phyloP scores from a whole-genome alignment of 2,797 vertebrate species.

The Tympanoctomys barrerae region DNA sequence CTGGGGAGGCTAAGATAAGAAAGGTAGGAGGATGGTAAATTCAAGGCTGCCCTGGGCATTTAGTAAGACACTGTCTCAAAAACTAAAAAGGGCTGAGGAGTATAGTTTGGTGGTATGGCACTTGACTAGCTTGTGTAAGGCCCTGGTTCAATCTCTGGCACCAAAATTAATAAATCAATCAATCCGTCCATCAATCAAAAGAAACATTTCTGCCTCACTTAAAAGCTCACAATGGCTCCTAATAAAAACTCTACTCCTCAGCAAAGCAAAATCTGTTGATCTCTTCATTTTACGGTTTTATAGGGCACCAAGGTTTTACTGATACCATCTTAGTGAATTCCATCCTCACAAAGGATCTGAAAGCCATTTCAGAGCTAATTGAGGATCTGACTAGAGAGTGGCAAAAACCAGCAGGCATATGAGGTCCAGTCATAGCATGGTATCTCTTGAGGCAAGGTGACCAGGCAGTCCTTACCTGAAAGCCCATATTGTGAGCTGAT shows the following conservation, averaged over 20 bases:
- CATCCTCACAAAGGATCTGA: slow-evolving; percentile 19
- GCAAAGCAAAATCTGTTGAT: slow-evolving; percentile 15
- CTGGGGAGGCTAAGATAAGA: not conserved
- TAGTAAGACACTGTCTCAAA: not conserved
- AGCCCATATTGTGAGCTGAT: not conserved
- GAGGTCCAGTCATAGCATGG: not conserved
- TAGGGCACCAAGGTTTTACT: slow-evolving; percentile 15
- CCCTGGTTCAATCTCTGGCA: not conserved
- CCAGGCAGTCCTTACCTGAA: not conserved
- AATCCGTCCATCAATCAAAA: not conserved
- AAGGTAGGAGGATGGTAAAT: not conserved
- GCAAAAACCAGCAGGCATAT: not conserved
- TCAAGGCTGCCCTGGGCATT: not conserved
- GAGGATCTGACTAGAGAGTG: slow-evolving; percentile 15
- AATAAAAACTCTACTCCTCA: not conserved
- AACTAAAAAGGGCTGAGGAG: not conserved
- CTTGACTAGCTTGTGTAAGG: not conserved
- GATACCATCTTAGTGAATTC: slow-evolving; percentile 39
- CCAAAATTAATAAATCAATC: not conserved
- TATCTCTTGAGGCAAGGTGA: not conserved
- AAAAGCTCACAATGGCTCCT: not conserved
- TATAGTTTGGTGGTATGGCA: not conserved
- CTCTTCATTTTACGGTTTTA: not conserved
- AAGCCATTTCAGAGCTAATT: not conserved
- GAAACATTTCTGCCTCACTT: not conserved